Conservation (phyloP, 1,140 invertebrate genomes). For the Eueides isabella region DNA sequence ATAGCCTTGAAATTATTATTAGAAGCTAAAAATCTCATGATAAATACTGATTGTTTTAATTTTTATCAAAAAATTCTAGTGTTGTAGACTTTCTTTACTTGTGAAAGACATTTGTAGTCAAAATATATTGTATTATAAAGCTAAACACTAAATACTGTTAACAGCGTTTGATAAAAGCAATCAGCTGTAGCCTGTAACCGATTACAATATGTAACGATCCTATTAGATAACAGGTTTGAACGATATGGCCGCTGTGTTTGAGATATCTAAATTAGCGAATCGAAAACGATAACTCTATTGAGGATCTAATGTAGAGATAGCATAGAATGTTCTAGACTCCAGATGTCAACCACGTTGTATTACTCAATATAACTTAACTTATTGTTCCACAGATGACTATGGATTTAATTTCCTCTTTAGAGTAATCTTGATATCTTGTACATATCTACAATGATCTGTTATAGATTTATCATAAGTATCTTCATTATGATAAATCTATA, state of each 20-base stretch:
- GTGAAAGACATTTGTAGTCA: not conserved
- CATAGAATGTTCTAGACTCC: not conserved
- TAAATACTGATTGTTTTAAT: not conserved
- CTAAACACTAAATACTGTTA: not conserved
- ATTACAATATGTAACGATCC: constrained; percentile 8
- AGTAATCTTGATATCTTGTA: too few relatives aligned
- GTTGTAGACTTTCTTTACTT: not conserved
- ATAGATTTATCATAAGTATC: too few relatives aligned
- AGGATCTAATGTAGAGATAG: not conserved
- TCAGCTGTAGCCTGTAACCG: constrained; percentile 8
- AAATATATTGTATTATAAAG: not conserved
- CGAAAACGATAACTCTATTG: not conserved
- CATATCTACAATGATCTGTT: too few relatives aligned
- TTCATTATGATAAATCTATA: too few relatives aligned
- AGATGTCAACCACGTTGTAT: not conserved
- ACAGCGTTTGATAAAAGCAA: not conserved
- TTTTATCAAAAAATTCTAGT: not conserved
- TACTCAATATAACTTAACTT: not conserved
- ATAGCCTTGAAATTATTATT: too few relatives aligned
- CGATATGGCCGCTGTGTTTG: not conserved
- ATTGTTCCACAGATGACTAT: not conserved
- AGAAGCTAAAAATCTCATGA: not conserved
- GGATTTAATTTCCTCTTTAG: not conserved
- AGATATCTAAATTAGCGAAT: constrained; percentile 8
- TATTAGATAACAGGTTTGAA: not conserved